Evolutionary conservation across 1,140 invertebrate species (phyloP).

Genomic region (Mercenaria mercenaria): DNA sequence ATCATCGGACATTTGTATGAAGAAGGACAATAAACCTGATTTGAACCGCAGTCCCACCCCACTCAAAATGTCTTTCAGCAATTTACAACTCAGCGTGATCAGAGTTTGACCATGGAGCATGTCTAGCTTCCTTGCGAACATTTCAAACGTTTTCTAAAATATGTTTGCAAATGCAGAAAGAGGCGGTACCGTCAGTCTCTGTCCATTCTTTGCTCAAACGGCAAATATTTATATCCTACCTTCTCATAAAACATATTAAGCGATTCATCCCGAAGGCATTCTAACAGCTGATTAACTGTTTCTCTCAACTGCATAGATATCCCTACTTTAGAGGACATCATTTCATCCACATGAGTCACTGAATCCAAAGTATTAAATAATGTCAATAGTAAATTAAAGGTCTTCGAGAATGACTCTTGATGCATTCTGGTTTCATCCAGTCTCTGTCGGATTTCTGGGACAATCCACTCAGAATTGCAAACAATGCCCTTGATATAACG

Average conservation of each 20-base stretch:
- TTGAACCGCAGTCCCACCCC: too few species aligned
- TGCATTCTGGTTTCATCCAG: constrained; percentile 12
- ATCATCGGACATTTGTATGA: too few species aligned
- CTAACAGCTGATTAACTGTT: constrained; percentile 10
- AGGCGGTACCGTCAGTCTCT: too few species aligned
- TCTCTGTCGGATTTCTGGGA: constrained; percentile 28
- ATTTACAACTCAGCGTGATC: too few species aligned
- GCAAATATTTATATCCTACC: neutral
- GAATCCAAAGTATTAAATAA: constrained; percentile 37
- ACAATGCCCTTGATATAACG: constrained; percentile 23
- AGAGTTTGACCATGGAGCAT: too few species aligned
- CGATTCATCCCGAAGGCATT: constrained; percentile 9
- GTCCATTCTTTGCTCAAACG: too few species aligned
- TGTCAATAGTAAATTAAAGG: constrained; percentile 41
- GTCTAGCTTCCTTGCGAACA: too few species aligned
- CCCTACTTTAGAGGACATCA: constrained; percentile 9
- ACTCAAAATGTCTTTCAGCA: too few species aligned
- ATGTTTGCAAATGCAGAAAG: too few species aligned
- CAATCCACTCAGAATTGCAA: constrained; percentile 16
- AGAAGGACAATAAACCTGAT: too few species aligned
- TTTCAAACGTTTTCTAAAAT: too few species aligned
- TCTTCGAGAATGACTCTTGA: constrained; percentile 15
- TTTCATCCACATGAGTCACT: constrained; percentile 27
- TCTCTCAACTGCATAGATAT: neutral
- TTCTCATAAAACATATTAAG: constrained; percentile 43